phyloP scores from a whole-genome alignment of 53 echinoderm and acorn worm species.

The Paracentrotus lividus region DNA sequence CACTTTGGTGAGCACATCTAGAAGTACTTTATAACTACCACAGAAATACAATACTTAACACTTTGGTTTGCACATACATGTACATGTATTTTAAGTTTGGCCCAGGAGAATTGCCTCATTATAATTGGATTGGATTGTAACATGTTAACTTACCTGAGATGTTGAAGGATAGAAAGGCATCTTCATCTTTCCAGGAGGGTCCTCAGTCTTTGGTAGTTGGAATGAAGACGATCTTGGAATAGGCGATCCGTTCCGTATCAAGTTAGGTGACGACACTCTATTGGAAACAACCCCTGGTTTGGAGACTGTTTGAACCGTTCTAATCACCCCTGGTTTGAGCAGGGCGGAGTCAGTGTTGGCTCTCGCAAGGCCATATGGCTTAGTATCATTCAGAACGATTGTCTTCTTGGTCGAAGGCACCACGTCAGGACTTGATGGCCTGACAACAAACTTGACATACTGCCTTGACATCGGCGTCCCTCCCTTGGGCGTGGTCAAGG shows the following conservation, averaged over 20 bases:
- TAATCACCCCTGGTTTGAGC: not conserved
- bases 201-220: slow-evolving; percentile 37
- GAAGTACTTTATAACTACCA: too few relatives aligned
- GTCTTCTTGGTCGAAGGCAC: slow-evolving; percentile 14
- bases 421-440: slow-evolving; percentile 27
- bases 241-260: slow-evolving; percentile 39
- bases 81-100: too few relatives aligned
- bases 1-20: too few relatives aligned
- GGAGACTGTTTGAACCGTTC: not conserved
- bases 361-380: not conserved
- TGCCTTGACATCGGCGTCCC: not conserved
- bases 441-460: slow-evolving; percentile 57
- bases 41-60: too few relatives aligned
- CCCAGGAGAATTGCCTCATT: too few relatives aligned
- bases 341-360: slow-evolving; percentile 45
- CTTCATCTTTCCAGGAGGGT: slow-evolving; percentile 8
- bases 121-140: too few relatives aligned
- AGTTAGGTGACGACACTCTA: not conserved
- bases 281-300: not conserved
- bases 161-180: slow-evolving; percentile 51
- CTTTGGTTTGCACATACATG: too few relatives aligned
- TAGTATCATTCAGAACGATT: slow-evolving; percentile 43
- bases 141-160: slow-evolving; percentile 38
- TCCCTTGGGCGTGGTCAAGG: not conserved
- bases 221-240: not conserved